These are phyloP conservation scores for Dendrolimus punctatus DNA, from an alignment of 1,140 invertebrate species.

Conservation along the genomic window DNA sequence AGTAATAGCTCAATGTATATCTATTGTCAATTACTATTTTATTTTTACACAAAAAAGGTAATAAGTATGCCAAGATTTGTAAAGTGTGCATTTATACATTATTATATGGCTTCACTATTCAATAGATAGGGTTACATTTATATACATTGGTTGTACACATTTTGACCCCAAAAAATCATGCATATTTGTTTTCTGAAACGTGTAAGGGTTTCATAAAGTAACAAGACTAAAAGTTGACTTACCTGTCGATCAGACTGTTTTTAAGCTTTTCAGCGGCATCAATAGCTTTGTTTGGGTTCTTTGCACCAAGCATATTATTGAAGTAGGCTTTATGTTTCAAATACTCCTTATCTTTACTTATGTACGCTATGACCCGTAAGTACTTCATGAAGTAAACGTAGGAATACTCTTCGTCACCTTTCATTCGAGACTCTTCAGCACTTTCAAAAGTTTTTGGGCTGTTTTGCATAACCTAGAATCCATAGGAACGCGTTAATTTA, in stretches of 20 bases:
- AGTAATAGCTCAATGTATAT: no score
- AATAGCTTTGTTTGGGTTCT: conserved; percentile 71
- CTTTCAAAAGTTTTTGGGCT: conserved; percentile 74
- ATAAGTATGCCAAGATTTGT: no score
- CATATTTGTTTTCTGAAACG: no score
- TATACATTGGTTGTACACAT: no score
- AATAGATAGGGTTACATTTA: no score
- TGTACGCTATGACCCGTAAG: conserved; percentile 72
- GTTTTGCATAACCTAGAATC: conserved; percentile 67
- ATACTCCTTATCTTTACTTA: conserved; percentile 73
- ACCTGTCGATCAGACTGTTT: conserved; percentile 74
- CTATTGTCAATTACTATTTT: no score
- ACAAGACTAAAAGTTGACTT: conserved; percentile 12
- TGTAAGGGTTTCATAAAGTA: neutral
- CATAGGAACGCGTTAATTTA: neutral
- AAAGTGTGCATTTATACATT: no score
- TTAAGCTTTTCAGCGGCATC: conserved; percentile 71
- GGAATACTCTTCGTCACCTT: conserved; percentile 78
- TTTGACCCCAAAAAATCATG: no score
- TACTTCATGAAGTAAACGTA: conserved; percentile 83
- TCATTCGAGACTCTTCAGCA: conserved; percentile 69
- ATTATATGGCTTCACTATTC: no score
- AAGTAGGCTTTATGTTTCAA: conserved; percentile 72
- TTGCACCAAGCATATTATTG: conserved; percentile 69
- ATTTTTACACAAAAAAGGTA: no score